phyloP scores from a whole-genome alignment of 2,797 vertebrate genomes.

The Hirundo rustica region DNA sequence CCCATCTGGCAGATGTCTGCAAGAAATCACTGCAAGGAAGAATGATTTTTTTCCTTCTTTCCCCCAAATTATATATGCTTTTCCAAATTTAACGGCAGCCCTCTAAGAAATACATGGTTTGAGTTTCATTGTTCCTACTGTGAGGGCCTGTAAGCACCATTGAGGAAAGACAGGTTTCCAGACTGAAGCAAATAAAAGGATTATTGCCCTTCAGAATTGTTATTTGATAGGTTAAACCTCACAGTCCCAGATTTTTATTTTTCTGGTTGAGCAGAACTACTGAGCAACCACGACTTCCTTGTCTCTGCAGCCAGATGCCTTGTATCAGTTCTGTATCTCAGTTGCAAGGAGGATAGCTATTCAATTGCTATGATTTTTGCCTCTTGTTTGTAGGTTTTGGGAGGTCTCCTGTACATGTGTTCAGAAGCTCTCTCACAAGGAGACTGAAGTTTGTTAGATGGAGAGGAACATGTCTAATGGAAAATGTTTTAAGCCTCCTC shows the following conservation, averaged over 20 bases:
- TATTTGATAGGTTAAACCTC: neutral
- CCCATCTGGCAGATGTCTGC: conserved; percentile 52
- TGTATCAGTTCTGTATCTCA: neutral
- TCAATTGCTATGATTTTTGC: neutral
- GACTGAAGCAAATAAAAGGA: neutral
- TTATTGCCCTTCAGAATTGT: neutral
- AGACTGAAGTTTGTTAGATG: neutral
- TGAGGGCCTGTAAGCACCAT: neutral
- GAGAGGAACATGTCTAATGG: neutral
- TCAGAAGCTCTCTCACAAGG: neutral
- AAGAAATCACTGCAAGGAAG: conserved; percentile 32
- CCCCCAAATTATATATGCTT: neutral
- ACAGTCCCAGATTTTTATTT: neutral
- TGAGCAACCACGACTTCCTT: neutral
- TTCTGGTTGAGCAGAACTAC: neutral
- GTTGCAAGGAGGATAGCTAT: neutral
- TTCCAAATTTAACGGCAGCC: conserved; percentile 18
- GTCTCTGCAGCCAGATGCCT: neutral
- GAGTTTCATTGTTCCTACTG: neutral
- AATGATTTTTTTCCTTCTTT: neutral
- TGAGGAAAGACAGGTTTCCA: neutral
- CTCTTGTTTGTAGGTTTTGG: neutral
- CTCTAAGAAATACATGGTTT: neutral
- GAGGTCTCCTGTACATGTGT: neutral
- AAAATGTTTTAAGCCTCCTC: neutral